phyloP scores from a whole-genome alignment of 2,888 invertebrate species.

The Clostera curtula region DNA sequence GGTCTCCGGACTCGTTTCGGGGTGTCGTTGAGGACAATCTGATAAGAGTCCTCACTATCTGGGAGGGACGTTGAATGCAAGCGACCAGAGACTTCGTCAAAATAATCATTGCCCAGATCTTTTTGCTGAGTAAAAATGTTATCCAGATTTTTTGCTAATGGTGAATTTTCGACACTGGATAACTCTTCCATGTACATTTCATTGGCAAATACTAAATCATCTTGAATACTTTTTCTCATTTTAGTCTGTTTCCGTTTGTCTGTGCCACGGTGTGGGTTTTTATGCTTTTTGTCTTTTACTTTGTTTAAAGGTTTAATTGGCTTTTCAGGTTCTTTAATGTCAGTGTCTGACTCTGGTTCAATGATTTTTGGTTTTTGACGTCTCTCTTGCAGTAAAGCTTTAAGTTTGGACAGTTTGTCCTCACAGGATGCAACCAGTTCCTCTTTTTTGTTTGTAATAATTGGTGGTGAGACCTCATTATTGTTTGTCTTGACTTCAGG shows the following conservation, averaged over 20 bases:
- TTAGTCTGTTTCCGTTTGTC: constrained; percentile 32
- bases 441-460: constrained; percentile 13
- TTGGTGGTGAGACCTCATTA: constrained; percentile 3
- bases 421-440: constrained; percentile 49
- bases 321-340: constrained; percentile 8
- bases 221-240: constrained; percentile 34
- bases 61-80: constrained; percentile 43
- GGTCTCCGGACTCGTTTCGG: constrained; percentile 30
- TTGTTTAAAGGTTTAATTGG: constrained; percentile 20
- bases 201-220: constrained; percentile 39
- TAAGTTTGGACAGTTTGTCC: constrained; percentile 51
- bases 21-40: constrained; percentile 58
- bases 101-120: constrained; percentile 30
- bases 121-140: constrained; percentile 5
- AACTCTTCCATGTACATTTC: constrained; percentile 34
- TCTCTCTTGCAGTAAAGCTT: constrained; percentile 40
- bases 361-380: constrained; percentile 18
- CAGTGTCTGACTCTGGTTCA: neutral
- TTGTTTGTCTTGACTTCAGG: constrained; percentile 4
- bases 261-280: constrained; percentile 31
- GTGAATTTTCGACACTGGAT: constrained; percentile 36
- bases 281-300: constrained; percentile 34
- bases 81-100: constrained; percentile 55
- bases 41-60: constrained; percentile 58
- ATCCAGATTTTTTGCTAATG: constrained; percentile 16